Evolutionary conservation across 2,888 invertebrate genomes (phyloP).

Genomic region (Nyleta sp.): DNA sequence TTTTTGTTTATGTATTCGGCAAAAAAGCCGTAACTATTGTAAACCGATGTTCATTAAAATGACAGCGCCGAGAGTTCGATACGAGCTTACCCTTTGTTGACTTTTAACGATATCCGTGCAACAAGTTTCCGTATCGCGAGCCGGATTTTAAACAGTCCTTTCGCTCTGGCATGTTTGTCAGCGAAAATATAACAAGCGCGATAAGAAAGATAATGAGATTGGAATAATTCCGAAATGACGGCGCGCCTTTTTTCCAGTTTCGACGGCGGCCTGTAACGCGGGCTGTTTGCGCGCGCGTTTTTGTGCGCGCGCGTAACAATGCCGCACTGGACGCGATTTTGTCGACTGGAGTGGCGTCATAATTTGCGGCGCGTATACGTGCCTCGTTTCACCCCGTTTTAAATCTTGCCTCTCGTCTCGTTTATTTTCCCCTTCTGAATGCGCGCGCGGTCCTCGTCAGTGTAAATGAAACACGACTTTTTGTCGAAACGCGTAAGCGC

Average conservation of each 20-base stretch:
- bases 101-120: conserved; percentile 54
- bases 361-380: conserved; percentile 51
- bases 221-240: conserved; percentile 31
- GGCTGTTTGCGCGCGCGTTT: not conserved
- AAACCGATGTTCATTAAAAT: conserved; percentile 47
- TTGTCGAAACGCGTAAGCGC: conserved; percentile 63
- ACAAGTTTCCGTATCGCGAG: conserved; percentile 50
- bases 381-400: conserved; percentile 54
- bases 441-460: conserved; percentile 43
- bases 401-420: conserved; percentile 51
- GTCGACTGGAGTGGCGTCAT: conserved; percentile 52
- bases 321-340: conserved; percentile 49
- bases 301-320: conserved; percentile 23
- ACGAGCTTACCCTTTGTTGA: conserved; percentile 48
- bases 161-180: conserved; percentile 30
- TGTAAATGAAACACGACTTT: conserved; percentile 70
- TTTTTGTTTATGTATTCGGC: conserved; percentile 21
- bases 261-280: conserved; percentile 20
- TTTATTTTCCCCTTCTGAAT: conserved; percentile 43
- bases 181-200: conserved; percentile 33
- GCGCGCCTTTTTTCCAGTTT: conserved; percentile 18
- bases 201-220: conserved; percentile 56
- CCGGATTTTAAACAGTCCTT: conserved; percentile 34
- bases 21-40: conserved; percentile 39
- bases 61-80: conserved; percentile 31